A percentile compares a stretch with the other conserved stretches of the same genome.
Evolutionary conservation across 2,797 vertebrate genomes (phyloP).

Genomic region (Darevskia nairensis): DNA sequence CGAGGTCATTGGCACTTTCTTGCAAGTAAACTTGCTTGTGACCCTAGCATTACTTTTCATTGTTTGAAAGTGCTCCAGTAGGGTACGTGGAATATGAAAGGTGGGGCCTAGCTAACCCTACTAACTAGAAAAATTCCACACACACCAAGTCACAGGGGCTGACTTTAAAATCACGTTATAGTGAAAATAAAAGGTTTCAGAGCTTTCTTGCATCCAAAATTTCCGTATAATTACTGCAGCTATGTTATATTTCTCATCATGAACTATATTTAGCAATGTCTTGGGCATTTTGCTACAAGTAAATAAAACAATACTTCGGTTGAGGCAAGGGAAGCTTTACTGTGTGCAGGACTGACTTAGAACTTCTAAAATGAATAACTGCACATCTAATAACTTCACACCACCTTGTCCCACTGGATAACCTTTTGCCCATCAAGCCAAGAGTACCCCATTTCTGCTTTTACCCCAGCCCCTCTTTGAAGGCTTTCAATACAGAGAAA

Average conservation of each 20-base stretch:
- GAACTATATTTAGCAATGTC: slow-evolving; percentile 13
- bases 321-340: neutral
- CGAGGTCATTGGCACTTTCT: neutral
- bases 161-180: neutral
- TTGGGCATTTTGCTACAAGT: slow-evolving; percentile 8
- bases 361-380: neutral
- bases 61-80: neutral
- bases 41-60: neutral
- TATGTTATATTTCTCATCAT: neutral
- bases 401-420: no score
- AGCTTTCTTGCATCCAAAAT: neutral
- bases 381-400: neutral
- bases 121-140: neutral
- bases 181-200: neutral
- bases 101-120: neutral
- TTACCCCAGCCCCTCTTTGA: no score
- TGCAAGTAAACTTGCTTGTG: neutral
- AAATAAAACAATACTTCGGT: slow-evolving; percentile 13
- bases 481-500: neutral
- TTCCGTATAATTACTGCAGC: neutral
- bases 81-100: neutral
- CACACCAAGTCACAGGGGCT: neutral
- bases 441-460: no score
- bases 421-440: no score
- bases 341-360: neutral